Evolutionary conservation across 2,888 invertebrate genomes (phyloP).

Genomic region (Calameuta idolon): DNA sequence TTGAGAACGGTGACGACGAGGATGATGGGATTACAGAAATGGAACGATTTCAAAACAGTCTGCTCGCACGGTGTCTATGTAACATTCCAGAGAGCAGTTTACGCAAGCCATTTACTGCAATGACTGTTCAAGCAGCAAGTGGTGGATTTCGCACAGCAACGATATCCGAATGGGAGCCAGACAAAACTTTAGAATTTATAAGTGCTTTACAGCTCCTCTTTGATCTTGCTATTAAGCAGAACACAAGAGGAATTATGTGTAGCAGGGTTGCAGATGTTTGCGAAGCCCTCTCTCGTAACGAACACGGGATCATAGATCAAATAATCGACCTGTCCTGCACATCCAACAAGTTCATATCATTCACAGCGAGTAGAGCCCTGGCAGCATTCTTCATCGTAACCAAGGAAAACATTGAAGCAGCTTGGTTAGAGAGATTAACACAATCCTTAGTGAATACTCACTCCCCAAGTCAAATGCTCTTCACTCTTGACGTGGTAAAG

Average conservation of each 20-base stretch:
- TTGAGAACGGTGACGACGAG: slow-evolving; percentile 72
- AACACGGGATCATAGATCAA: slow-evolving; percentile 86
- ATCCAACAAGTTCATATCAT: slow-evolving; percentile 84
- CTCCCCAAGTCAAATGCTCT: slow-evolving; percentile 78
- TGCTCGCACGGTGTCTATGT: slow-evolving; percentile 84
- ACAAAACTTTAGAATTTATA: slow-evolving; percentile 80
- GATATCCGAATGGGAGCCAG: slow-evolving; percentile 75
- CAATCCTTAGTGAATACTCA: slow-evolving; percentile 75
- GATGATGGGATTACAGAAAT: slow-evolving; percentile 73
- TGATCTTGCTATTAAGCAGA: slow-evolving; percentile 87
- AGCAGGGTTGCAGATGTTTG: slow-evolving; percentile 83
- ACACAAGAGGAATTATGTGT: slow-evolving; percentile 84
- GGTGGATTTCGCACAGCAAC: slow-evolving; percentile 70
- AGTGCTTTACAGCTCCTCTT: slow-evolving; percentile 87
- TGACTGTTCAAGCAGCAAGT: slow-evolving; percentile 68
- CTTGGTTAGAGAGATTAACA: slow-evolving; percentile 83
- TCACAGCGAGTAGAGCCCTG: slow-evolving; percentile 82
- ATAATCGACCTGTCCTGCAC: slow-evolving; percentile 84
- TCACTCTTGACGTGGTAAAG: slow-evolving; percentile 86
- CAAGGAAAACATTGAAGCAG: slow-evolving; percentile 83
- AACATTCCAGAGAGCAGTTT: slow-evolving; percentile 79
- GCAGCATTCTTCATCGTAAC: slow-evolving; percentile 87
- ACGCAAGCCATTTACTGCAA: slow-evolving; percentile 78
- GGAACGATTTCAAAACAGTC: slow-evolving; percentile 74
- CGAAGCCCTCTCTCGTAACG: slow-evolving; percentile 82